Conservation (phyloP, 2,113 vertebrate genomes). For the Morone chrysops region DNA sequence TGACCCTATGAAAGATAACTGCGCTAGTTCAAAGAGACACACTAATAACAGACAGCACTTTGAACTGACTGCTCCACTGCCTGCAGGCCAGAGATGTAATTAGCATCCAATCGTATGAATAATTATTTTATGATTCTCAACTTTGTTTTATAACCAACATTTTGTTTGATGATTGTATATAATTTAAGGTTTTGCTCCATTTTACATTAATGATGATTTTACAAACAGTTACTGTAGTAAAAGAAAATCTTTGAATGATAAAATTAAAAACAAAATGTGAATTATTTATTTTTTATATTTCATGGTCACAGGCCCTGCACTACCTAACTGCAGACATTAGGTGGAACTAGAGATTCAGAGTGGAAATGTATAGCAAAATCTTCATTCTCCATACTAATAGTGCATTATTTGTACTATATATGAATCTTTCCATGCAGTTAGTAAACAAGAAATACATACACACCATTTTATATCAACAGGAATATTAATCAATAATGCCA, state of each 20-base stretch:
- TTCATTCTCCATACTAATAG: not conserved
- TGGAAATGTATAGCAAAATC: not conserved
- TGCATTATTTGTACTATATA: not conserved
- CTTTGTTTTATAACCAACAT: not conserved
- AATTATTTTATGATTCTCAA: not conserved
- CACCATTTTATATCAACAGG: not conserved
- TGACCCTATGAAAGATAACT: constrained; percentile 48
- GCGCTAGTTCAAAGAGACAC: constrained; percentile 7
- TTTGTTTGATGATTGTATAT: not conserved
- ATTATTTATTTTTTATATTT: not conserved
- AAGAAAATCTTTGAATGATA: not conserved
- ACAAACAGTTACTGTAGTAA: not conserved
- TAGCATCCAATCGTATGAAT: constrained; percentile 2
- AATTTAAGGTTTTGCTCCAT: not conserved
- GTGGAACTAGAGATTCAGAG: constrained; percentile 51
- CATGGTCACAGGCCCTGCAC: constrained; percentile 19
- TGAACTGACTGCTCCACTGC: not conserved
- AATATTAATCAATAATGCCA: not conserved
- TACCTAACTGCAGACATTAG: constrained; percentile 35
- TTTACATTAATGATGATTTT: not conserved
- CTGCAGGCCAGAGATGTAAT: constrained; percentile 8
- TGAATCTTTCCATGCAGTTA: not conserved
- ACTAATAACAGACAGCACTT: not conserved
- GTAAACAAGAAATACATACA: too few relatives aligned
- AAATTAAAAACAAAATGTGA: not conserved